Percentiles rank a stretch among this genome's conserved stretches.
Evolutionary conservation across 2,797 vertebrate species (phyloP).

Genomic region (Myripristis jacobus): DNA sequence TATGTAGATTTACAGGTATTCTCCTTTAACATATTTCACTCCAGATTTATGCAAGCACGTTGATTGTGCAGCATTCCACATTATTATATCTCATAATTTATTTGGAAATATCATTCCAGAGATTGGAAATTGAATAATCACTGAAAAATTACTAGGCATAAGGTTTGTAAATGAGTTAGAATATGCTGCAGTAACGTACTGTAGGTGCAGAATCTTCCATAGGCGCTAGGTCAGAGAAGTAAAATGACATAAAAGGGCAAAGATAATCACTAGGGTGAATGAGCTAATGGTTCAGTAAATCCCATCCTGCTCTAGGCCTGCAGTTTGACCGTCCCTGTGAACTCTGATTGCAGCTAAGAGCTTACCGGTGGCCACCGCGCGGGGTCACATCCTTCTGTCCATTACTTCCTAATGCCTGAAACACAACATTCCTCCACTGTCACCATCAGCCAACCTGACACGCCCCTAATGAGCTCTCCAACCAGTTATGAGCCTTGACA

Average conservation of each 20-base stretch:
- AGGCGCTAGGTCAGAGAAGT: neutral
- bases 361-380: conserved; percentile 39
- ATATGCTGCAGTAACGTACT: too few species aligned
- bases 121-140: neutral
- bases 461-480: conserved; percentile 64
- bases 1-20: neutral
- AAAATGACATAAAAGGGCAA: neutral
- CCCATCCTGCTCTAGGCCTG: conserved; percentile 14
- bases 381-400: conserved; percentile 47
- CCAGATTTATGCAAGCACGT: neutral
- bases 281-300: conserved; percentile 11
- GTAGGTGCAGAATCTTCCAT: neutral
- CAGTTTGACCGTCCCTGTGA: conserved; percentile 40
- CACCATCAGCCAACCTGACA: conserved; percentile 45
- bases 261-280: conserved; percentile 7
- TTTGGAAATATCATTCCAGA: neutral
- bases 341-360: conserved; percentile 25
- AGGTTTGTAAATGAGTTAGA: too few species aligned
- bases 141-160: too few species aligned
- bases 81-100: too few species aligned
- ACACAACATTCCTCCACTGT: conserved; percentile 26
- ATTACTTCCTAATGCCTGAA: conserved; percentile 42
- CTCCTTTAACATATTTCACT: neutral
- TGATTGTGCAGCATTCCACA: too few species aligned
- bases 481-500: conserved; percentile 66